Percentiles rank a stretch among this genome's conserved stretches.
These are phyloP conservation scores for Tryphoninae sp. DNA, from an alignment of 2,888 invertebrate species.

Conservation along the genomic window DNA sequence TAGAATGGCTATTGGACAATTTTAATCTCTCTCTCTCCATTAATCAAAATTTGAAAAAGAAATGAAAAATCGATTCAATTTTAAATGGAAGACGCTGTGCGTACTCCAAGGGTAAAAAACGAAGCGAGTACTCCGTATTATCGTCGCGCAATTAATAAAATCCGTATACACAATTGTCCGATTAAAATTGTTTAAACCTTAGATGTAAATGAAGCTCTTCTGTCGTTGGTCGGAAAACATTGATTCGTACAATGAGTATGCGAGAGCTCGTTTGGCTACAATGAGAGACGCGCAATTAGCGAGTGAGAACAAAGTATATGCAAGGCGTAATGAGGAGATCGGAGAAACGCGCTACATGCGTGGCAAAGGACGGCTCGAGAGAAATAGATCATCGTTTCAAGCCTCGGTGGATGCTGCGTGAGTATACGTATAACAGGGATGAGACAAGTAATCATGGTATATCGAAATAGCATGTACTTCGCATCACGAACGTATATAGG, in stretches of 20 bases:
- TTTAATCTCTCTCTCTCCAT: too few species aligned
- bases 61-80: too few species aligned
- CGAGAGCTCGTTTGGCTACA: slow-evolving; percentile 5
- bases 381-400: slow-evolving; percentile 9
- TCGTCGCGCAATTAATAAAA: not conserved
- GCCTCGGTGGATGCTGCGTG: not conserved
- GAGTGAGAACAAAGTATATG: slow-evolving; percentile 21
- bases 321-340: slow-evolving; percentile 30
- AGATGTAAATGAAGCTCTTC: not conserved
- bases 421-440: not conserved
- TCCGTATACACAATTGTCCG: not conserved
- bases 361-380: slow-evolving; percentile 19
- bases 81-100: too few species aligned
- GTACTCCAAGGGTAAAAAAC: not conserved
- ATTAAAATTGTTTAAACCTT: not conserved
- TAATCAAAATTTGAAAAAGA: too few species aligned
- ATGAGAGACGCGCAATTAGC: slow-evolving; percentile 46
- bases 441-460: too few species aligned
- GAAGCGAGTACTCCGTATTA: not conserved
- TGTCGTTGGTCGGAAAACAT: not conserved
- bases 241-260: not conserved
- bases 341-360: slow-evolving; percentile 14
- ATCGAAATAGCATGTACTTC: too few species aligned
- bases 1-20: too few species aligned
- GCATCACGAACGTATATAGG: too few species aligned